A percentile compares a stretch with the other conserved stretches of the same genome.
These are phyloP conservation scores for Laticauda colubrina DNA, from an alignment of 2,113 vertebrate genomes.

Conservation along the genomic window DNA sequence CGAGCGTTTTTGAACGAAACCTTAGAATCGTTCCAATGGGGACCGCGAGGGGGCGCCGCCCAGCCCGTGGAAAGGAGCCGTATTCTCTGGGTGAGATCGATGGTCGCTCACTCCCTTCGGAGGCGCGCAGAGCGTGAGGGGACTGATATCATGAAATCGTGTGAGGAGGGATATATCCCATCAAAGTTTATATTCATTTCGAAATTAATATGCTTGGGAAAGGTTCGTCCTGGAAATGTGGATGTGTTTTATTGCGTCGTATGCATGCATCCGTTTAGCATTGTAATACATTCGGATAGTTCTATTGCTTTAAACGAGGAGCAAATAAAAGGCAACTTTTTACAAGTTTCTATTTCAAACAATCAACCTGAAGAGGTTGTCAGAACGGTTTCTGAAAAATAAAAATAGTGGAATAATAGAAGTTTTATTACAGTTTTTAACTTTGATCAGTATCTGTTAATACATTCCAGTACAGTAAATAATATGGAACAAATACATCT, in stretches of 20 bases:
- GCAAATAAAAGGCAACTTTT: background rate
- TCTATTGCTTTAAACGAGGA: background rate
- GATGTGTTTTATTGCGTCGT: background rate
- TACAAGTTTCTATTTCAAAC: background rate
- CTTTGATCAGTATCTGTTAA: background rate
- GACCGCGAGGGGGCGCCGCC: background rate
- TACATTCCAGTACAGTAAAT: background rate
- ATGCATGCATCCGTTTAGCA: too few species aligned
- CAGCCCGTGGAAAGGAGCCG: background rate
- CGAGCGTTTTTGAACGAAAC: background rate
- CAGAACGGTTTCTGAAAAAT: background rate
- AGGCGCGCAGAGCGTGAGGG: background rate
- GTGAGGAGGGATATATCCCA: too few species aligned
- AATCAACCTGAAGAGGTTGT: background rate
- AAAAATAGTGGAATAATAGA: background rate
- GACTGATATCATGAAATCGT: background rate
- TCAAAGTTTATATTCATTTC: background rate
- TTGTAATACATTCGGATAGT: background rate
- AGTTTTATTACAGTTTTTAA: background rate
- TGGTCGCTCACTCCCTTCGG: background rate
- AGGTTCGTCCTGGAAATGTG: too few species aligned
- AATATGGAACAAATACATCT: background rate
- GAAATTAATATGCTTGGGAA: background rate
- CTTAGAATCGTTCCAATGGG: background rate
- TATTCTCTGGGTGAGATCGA: too few species aligned